A percentile compares a stretch with the other conserved stretches of the same genome.
Evolutionary conservation across 2,888 invertebrate species (phyloP).

Genomic region (Tetanocera ferruginea): DNA sequence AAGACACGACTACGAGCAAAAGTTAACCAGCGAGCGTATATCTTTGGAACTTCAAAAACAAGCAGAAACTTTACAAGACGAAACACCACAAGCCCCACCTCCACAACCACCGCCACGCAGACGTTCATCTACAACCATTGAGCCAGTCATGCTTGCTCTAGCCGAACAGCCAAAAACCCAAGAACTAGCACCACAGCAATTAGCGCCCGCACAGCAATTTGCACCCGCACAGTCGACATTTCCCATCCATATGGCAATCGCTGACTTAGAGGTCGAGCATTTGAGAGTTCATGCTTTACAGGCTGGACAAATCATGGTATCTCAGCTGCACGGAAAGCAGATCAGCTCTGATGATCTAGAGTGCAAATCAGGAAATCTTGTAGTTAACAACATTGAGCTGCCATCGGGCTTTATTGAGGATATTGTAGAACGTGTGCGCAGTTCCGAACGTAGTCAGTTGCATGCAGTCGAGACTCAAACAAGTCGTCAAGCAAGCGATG

Average conservation of each 20-base stretch:
- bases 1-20: constrained; percentile 40
- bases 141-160: constrained; percentile 44
- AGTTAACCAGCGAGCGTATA: constrained; percentile 25
- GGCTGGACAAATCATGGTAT: constrained; percentile 84
- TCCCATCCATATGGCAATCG: constrained; percentile 73
- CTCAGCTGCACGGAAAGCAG: constrained; percentile 83
- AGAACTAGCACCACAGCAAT: constrained; percentile 47
- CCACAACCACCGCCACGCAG: constrained; percentile 64
- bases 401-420: constrained; percentile 79
- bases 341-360: constrained; percentile 81
- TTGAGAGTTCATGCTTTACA: constrained; percentile 83
- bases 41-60: constrained; percentile 21
- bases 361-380: constrained; percentile 78
- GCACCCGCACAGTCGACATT: constrained; percentile 44
- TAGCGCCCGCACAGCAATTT: constrained; percentile 35
- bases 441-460: constrained; percentile 58
- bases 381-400: constrained; percentile 78
- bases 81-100: constrained; percentile 32
- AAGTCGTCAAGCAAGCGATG: constrained; percentile 61
- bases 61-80: constrained; percentile 34
- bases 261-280: constrained; percentile 83
- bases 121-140: constrained; percentile 61
- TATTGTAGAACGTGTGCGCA: constrained; percentile 72
- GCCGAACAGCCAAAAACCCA: constrained; percentile 35
- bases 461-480: constrained; percentile 69